Base-by-base conservation (phyloP, 2,797 vertebrate genomes). In the Bryconaethiops microstoma region DNA sequence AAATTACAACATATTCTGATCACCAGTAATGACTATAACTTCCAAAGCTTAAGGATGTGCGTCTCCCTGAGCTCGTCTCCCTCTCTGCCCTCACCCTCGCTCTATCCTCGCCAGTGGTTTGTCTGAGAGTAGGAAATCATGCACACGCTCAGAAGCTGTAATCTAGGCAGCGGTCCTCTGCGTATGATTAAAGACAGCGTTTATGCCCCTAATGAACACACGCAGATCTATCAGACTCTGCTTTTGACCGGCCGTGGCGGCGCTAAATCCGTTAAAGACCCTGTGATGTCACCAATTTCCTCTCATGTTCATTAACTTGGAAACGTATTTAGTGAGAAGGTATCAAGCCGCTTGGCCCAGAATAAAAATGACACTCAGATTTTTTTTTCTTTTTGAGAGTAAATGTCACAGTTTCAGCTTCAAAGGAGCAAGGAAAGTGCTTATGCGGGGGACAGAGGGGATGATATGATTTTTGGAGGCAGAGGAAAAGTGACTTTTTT, bases 391-490 rank as follows among this genome's bases (percentile, higher is more conserved):
- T 57, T 19, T 14, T 1, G 62, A 8, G 23, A 16, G 74, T 65
- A 29, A 50, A 9, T 50, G 62, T 70, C n/a, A 40, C 23, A 52
- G 45, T 45, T 55, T 25, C 4, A 10, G 54, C 21, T 59, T 78
- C 76, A 64, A 52, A 72, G 25, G 42, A 78, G 35, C 8, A 8
- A 63, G 52, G 13, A 40, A 62, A 23, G 6, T 62, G 57, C 57
- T 60, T 78, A 35, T 21, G 45, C 21, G 17, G 68, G 17, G 68
- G 29, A 40, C 92, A 93, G 91, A 94, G 81, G 86, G 86, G 88
- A 84, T 83, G 89, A 91, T 88, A 86, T 84, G 85, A 88, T 88
- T 81, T 88, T 83, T 88, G 86, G 84, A 85, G 77, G 77, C 88
- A 54, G 48, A 92, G 55, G 48, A 25, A 68, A 39, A 76, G 40